Base-by-base conservation (phyloP, 2,797 vertebrate genomes). In the Hippocampus kuda region DNA sequence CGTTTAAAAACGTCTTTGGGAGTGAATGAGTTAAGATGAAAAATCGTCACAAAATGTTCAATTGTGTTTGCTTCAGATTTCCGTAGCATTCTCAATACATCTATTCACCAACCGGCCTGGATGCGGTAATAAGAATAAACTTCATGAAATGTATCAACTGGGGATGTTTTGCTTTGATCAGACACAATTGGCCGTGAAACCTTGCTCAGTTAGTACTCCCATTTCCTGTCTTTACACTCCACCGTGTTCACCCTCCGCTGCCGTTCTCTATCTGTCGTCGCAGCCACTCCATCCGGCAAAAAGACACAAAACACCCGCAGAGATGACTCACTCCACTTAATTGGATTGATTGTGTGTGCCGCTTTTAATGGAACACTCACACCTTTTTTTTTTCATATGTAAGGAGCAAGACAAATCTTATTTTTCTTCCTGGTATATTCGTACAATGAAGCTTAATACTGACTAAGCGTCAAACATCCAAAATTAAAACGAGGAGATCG, bases 201-300 rank as follows among this genome's bases (percentile, higher is more conserved):
- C 79, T 9, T 20, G 30, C 60, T 9, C 66, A 42, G n/a, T 73
- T 79, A 61, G 48, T 48, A 60, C 73, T 68, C 74, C 20, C 15
- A 70, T 77, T 72, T 81, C 66, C 65, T 60, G 42, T 30, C 61
- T 42, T 34, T 49, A 13, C 73, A 56, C 57, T n/a, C 46, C 26
- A 13, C 13, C 15, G 16, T 53, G 20, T 51, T 30, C 20, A 1
- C 34, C 6, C 53, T 63, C 54, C 44, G 27, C 41, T 44, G 66
- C 62, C 22, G 0, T 51, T 38, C 0, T 51, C 34, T 72, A 48
- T 68, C 68, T 24, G 48, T 44, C 16, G 15, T 22, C 38, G 9
- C 20, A 30, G 34, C 38, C 34, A 12, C 9, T 42, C 1, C 11
- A 3, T 56, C 53, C 61, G 42, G 20, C 34, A 38, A 4, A 13